These are phyloP conservation scores for Erynnis tages DNA, from an alignment of 2,888 invertebrate species.

Conservation along the genomic window DNA sequence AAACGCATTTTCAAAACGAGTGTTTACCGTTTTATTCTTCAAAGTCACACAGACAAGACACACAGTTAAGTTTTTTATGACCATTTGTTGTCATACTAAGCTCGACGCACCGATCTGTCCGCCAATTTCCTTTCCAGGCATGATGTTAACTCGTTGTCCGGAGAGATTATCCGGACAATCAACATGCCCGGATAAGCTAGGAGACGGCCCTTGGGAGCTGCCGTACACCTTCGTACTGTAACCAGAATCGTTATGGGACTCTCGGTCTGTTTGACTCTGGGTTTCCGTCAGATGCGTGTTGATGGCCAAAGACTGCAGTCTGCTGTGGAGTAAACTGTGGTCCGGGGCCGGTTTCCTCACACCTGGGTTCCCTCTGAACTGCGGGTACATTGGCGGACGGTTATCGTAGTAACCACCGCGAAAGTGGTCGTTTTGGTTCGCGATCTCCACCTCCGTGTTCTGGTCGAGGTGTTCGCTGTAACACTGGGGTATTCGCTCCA, in stretches of 20 bases:
- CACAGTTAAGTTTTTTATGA: too few relatives aligned
- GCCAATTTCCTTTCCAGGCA: conserved; percentile 54
- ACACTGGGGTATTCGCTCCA: conserved; percentile 75
- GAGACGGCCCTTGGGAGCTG: conserved; percentile 89
- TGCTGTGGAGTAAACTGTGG: conserved; percentile 68
- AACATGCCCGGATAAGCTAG: conserved; percentile 84
- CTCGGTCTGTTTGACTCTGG: conserved; percentile 80
- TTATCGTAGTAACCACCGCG: conserved; percentile 66
- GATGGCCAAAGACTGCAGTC: conserved; percentile 72
- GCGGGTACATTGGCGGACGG: conserved; percentile 58
- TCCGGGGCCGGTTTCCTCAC: conserved; percentile 63
- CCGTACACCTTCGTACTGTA: conserved; percentile 92
- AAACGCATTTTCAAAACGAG: too few relatives aligned
- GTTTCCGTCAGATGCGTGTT: conserved; percentile 74
- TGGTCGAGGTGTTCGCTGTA: conserved; percentile 73
- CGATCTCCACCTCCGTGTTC: conserved; percentile 74
- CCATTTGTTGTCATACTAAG: conserved; percentile 73
- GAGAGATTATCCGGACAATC: conserved; percentile 67
- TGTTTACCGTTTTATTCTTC: too few relatives aligned
- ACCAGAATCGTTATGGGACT: conserved; percentile 91
- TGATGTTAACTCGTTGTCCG: conserved; percentile 58
- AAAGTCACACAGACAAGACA: too few relatives aligned
- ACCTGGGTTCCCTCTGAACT: conserved; percentile 43
- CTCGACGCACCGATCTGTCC: conserved; percentile 83
- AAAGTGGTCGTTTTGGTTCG: conserved; percentile 70